Conservation (phyloP, 2,888 invertebrate species). For the Anoplius nigerrimus region DNA sequence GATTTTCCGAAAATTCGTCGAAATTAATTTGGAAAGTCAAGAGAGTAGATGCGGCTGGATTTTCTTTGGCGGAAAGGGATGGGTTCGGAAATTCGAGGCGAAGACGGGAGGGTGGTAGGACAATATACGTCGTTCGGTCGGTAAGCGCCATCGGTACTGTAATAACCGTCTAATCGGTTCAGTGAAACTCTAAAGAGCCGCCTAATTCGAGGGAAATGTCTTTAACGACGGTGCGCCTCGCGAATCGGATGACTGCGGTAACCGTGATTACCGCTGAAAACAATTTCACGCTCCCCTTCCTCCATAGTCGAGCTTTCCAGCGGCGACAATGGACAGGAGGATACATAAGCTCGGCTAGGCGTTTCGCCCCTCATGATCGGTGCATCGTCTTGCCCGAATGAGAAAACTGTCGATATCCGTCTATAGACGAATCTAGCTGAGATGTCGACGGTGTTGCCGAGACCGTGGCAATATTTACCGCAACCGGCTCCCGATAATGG, state of each 20-base stretch:
- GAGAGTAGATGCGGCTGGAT: too few relatives aligned
- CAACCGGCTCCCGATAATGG: too few relatives aligned
- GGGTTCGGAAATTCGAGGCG: too few relatives aligned
- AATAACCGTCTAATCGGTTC: conserved; percentile 53
- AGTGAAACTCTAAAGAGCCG: conserved; percentile 32
- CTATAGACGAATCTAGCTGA: neutral
- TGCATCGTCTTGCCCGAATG: conserved; percentile 5
- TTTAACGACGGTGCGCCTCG: conserved; percentile 44
- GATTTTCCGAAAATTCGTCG: too few relatives aligned
- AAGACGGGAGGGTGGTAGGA: neutral
- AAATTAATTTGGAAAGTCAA: too few relatives aligned
- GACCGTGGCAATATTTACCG: neutral
- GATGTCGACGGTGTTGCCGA: conserved; percentile 5
- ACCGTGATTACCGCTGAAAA: conserved; percentile 43
- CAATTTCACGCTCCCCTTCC: conserved; percentile 35
- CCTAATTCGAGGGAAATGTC: conserved; percentile 37
- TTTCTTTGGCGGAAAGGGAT: too few relatives aligned
- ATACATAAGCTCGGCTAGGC: too few relatives aligned
- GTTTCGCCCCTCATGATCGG: too few relatives aligned
- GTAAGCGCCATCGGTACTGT: conserved; percentile 27
- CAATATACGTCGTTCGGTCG: conserved; percentile 19
- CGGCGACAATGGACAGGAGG: too few relatives aligned
- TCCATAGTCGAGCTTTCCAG: too few relatives aligned
- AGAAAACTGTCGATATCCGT: too few relatives aligned
- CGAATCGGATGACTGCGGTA: conserved; percentile 42